Conservation (phyloP, 2,797 vertebrate genomes). For the Agapornis canus region DNA sequence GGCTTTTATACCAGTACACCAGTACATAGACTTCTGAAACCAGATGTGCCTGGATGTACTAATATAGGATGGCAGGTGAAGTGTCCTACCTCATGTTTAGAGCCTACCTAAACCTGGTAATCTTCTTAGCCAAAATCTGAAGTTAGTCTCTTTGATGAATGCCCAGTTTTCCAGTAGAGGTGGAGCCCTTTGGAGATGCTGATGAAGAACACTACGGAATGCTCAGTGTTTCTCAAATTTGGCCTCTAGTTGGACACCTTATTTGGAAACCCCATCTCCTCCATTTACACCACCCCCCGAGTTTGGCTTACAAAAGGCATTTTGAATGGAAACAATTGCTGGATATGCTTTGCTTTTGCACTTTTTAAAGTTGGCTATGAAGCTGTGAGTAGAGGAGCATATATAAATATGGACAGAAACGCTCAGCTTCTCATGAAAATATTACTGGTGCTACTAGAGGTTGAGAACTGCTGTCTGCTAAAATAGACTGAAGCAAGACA, state of each 20-base stretch:
- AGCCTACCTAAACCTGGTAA: background rate
- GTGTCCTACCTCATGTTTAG: background rate
- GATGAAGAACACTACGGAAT: background rate
- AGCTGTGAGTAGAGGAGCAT: background rate
- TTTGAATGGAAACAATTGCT: constrained; percentile 47
- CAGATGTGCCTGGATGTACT: background rate
- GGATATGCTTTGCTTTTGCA: constrained; percentile 34
- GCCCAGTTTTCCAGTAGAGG: background rate
- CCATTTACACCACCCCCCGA: background rate
- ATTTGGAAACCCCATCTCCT: constrained; percentile 16
- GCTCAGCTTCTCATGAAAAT: background rate
- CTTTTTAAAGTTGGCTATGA: background rate
- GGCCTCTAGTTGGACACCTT: background rate
- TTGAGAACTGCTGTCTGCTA: background rate
- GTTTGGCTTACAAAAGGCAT: constrained; percentile 6
- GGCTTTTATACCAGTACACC: background rate
- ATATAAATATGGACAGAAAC: background rate
- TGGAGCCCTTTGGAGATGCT: background rate
- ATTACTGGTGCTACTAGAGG: background rate
- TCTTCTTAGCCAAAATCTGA: background rate
- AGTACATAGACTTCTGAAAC: background rate
- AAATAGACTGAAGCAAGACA: background rate
- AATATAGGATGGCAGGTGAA: background rate
- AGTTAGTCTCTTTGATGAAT: background rate
- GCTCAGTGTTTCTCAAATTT: background rate